These are phyloP conservation scores for Lasioglossum villosulum DNA, from an alignment of 2,888 invertebrate genomes.

Conservation along the genomic window DNA sequence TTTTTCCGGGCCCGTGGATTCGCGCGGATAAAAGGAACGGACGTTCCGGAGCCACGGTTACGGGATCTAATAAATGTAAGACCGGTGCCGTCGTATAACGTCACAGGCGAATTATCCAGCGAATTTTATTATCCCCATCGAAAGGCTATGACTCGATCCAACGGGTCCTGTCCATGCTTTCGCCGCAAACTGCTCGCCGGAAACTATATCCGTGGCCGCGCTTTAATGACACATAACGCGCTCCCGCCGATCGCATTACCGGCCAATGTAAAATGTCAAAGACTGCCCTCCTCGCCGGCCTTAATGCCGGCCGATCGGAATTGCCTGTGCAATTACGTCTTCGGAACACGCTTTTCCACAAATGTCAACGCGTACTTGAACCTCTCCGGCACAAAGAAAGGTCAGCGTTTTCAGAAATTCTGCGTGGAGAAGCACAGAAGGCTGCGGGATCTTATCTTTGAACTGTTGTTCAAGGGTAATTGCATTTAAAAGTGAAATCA, in stretches of 20 bases:
- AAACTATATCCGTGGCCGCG: conserved; percentile 34
- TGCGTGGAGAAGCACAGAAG: not conserved
- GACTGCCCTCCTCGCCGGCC: conserved; percentile 16
- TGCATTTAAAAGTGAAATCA: not conserved
- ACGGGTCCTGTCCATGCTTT: not conserved
- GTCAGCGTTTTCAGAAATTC: conserved; percentile 10
- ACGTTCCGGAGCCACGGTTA: not conserved
- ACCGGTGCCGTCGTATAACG: not conserved
- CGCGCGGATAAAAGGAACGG: not conserved
- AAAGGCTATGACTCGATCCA: conserved; percentile 7
- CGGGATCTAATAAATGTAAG: conserved; percentile 23
- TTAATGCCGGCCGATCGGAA: conserved; percentile 27
- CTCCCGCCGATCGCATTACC: conserved; percentile 44
- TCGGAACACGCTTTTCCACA: conserved; percentile 26
- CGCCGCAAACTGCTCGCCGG: not conserved
- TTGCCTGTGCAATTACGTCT: conserved; percentile 33
- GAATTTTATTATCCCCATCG: conserved; percentile 40
- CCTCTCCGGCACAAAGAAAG: not conserved
- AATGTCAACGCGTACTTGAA: conserved; percentile 18
- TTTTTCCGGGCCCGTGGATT: not conserved
- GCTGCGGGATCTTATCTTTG: not conserved
- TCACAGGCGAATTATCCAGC: conserved; percentile 22
- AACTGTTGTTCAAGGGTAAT: not conserved
- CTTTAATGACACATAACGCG: conserved; percentile 54
- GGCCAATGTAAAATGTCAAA: conserved; percentile 46